A percentile compares a stretch with the other conserved stretches of the same genome.
Conservation (phyloP, 2,888 invertebrate species). For the Abrostola triplasia region DNA sequence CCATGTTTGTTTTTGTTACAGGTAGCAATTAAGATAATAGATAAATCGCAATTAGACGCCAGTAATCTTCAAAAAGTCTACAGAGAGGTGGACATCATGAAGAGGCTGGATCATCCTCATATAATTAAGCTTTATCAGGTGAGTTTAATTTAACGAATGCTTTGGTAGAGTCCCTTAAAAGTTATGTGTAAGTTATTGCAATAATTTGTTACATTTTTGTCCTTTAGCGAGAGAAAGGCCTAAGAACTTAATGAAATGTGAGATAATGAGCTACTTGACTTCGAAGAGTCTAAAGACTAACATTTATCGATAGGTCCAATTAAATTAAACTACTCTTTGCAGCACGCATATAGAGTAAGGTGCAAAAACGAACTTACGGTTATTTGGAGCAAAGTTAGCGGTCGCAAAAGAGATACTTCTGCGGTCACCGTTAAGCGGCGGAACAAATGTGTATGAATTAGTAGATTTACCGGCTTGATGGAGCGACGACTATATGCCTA, state of each 20-base stretch:
- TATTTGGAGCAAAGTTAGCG: constrained; percentile 44
- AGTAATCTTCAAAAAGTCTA: constrained; percentile 98
- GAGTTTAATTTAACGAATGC: constrained; percentile 57
- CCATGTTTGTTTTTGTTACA: constrained; percentile 83
- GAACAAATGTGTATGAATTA: constrained; percentile 68
- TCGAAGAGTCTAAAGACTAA: too few relatives aligned
- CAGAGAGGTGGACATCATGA: constrained; percentile 99
- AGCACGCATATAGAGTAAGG: not conserved
- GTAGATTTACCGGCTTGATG: constrained; percentile 57
- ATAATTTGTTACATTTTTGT: too few relatives aligned
- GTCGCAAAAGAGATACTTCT: constrained; percentile 61
- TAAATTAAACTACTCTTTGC: too few relatives aligned
- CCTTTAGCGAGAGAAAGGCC: too few relatives aligned
- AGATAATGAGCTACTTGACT: too few relatives aligned
- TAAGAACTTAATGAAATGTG: too few relatives aligned
- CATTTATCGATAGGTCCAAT: too few relatives aligned
- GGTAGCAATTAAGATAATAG: constrained; percentile 99
- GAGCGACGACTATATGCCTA: constrained; percentile 51
- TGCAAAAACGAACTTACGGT: constrained; percentile 15
- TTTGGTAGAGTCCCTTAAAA: not conserved
- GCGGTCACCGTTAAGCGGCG: constrained; percentile 53
- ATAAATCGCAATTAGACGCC: constrained; percentile 96
- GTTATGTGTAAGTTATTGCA: too few relatives aligned
- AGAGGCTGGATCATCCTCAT: constrained; percentile 98
- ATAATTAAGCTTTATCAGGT: constrained; percentile 99